Base-by-base conservation (phyloP, 2,797 vertebrate species). In the Alcedo quadribrachys region DNA sequence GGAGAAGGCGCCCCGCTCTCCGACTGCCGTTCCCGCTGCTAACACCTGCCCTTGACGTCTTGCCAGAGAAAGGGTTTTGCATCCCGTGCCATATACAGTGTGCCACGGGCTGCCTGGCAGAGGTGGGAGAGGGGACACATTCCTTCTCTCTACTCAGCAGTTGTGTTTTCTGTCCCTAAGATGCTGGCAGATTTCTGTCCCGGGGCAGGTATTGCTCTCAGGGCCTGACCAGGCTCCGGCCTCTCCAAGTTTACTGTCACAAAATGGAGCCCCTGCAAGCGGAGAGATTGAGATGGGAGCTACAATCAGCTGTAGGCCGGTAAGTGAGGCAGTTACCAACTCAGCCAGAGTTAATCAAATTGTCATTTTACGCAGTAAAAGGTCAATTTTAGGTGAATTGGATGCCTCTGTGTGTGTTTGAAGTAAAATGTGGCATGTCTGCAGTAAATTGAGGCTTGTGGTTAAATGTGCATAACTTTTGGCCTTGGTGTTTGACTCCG, bases 341-440 rank as follows among this genome's bases (percentile, higher is more conserved):
- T 55, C 82, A 79, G 57, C 30, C 50, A 57, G 70, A 94, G 86
- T 90, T 93, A 94, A 93, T 84, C 48, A 81, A 80, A 82, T 43
- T 4, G 1, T 81, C 55, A 67, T 79, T 95, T 93, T 90, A 65
- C 82, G 10, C 54, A 77, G 28, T 46, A 57, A 90, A 90, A 93
- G 40, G 84, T 88, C 83, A 88, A 18, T 89, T 93, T 92, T 85
- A 69, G 66, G 74, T 76, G 80, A 87, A 85, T 51, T 84, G 58
- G 40, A 66, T 81, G n/a, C 8, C 69, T 66, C 13, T 66, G 24
- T 30, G 13, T 55, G 45, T 63, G 51, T 48, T 85, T 67, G 35
- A 53, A 53, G 77, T 18, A 80, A 60, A 68, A 48, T 19, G 15
- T 32, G 37, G 30, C 28, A 62, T 84, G 66, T 35, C 48, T 67